phyloP scores from a whole-genome alignment of 1,140 invertebrate species.

The Batillaria attramentaria region DNA sequence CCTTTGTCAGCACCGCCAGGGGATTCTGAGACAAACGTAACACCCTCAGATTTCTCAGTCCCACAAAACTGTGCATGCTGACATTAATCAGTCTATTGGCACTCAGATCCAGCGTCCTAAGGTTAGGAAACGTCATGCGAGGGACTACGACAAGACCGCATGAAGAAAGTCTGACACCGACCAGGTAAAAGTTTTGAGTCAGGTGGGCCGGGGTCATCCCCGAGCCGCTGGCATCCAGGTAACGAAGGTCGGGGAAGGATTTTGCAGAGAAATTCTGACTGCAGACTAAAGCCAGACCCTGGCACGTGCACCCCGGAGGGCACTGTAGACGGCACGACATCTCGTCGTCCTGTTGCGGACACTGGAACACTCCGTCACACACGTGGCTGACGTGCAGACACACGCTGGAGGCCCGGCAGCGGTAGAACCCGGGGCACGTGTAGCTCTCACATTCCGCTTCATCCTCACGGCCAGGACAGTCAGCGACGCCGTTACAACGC shows the following conservation, averaged over 20 bases:
- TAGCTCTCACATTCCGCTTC: conserved; percentile 19
- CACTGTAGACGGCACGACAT: conserved; percentile 1
- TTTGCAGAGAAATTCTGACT: neutral
- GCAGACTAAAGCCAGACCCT: conserved; percentile 19
- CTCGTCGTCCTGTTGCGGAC: conserved; percentile 39
- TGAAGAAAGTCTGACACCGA: neutral
- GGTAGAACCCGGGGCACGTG: conserved; percentile 34
- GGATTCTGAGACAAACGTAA: conserved; percentile 25
- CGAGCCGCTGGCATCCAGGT: conserved; percentile 6
- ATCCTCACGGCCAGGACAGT: conserved; percentile 14
- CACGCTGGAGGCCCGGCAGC: conserved; percentile 18
- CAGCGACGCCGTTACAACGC: conserved; percentile 23
- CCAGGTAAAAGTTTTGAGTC: neutral
- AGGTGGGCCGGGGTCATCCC: neutral
- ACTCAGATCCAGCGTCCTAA: conserved; percentile 24
- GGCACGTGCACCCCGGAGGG: conserved; percentile 45
- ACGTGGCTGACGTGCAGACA: conserved; percentile 26
- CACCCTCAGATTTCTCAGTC: conserved; percentile 19
- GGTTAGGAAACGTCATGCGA: neutral
- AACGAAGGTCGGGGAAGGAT: neutral
- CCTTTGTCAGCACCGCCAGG: neutral
- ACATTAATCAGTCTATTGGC: conserved; percentile 16
- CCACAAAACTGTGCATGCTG: neutral
- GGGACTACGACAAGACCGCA: neutral
- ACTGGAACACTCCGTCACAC: conserved; percentile 26